phyloP scores from a whole-genome alignment of 2,113 vertebrate species.

The Rhadina sibilatrix region DNA sequence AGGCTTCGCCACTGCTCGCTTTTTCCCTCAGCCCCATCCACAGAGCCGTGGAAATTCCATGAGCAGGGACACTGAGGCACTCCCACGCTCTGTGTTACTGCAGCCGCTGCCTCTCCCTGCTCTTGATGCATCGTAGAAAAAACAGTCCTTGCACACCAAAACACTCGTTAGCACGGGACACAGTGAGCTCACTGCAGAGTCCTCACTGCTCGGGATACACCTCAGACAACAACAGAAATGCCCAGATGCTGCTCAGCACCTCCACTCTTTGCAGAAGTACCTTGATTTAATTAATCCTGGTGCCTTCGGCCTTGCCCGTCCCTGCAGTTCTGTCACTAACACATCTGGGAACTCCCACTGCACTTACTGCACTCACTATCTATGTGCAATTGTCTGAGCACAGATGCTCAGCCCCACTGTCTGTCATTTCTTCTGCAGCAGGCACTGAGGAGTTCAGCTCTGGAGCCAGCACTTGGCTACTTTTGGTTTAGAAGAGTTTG shows the following conservation, averaged over 20 bases:
- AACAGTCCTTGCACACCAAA: background rate
- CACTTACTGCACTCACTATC: background rate
- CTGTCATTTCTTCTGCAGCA: background rate
- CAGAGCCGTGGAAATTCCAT: background rate
- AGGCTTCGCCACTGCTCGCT: background rate
- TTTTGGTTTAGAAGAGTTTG: background rate
- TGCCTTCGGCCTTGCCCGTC: background rate
- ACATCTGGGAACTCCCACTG: background rate
- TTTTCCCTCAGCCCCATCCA: background rate
- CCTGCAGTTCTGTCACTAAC: background rate
- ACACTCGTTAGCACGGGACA: background rate
- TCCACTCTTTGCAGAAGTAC: background rate
- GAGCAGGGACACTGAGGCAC: background rate
- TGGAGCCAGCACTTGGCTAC: background rate
- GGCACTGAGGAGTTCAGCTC: background rate
- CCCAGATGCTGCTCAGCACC: background rate
- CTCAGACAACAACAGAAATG: background rate
- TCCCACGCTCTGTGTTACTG: background rate
- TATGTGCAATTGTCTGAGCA: background rate
- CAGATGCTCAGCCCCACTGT: background rate
- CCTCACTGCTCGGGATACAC: background rate
- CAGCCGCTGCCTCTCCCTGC: background rate
- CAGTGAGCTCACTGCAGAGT: background rate
- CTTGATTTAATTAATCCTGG: background rate
- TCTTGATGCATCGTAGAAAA: fast-evolving